Conservation (phyloP, 2,113 vertebrate species). For the Amphilophus citrinellus region DNA sequence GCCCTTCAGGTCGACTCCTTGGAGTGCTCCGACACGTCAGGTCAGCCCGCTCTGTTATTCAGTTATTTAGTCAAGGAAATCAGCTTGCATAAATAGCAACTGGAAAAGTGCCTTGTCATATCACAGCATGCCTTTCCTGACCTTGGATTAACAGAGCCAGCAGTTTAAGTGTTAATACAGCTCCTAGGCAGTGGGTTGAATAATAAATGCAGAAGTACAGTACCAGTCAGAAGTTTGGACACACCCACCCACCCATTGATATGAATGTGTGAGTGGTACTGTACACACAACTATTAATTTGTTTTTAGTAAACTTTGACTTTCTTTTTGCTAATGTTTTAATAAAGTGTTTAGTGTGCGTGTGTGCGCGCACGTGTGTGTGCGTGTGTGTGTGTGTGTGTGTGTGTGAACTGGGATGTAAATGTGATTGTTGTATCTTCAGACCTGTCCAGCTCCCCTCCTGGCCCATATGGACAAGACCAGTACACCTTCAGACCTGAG, state of each 20-base stretch:
- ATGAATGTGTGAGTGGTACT: too few species aligned
- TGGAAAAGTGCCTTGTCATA: neutral
- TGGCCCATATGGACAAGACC: conserved; percentile 92
- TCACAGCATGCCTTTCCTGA: neutral
- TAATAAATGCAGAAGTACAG: neutral
- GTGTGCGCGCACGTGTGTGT: too few species aligned
- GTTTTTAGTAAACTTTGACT: too few species aligned
- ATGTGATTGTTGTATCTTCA: conserved; percentile 49
- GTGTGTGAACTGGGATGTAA: neutral
- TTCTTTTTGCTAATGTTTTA: too few species aligned
- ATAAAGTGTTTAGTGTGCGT: neutral
- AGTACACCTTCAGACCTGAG: conserved; percentile 91
- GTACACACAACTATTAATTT: too few species aligned
- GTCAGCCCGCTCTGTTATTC: conserved; percentile 50
- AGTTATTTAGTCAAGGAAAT: neutral
- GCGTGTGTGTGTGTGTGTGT: too few species aligned
- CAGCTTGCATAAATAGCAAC: neutral
- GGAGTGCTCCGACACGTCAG: conserved; percentile 94
- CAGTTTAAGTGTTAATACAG: neutral
- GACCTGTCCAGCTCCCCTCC: conserved; percentile 97
- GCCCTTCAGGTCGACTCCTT: conserved; percentile 95
- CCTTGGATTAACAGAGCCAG: neutral
- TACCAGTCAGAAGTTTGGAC: too few species aligned
- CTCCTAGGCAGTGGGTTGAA: neutral
- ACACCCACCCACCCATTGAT: too few species aligned